Conservation (phyloP, 2,888 invertebrate genomes). For the Philonicus albiceps region DNA sequence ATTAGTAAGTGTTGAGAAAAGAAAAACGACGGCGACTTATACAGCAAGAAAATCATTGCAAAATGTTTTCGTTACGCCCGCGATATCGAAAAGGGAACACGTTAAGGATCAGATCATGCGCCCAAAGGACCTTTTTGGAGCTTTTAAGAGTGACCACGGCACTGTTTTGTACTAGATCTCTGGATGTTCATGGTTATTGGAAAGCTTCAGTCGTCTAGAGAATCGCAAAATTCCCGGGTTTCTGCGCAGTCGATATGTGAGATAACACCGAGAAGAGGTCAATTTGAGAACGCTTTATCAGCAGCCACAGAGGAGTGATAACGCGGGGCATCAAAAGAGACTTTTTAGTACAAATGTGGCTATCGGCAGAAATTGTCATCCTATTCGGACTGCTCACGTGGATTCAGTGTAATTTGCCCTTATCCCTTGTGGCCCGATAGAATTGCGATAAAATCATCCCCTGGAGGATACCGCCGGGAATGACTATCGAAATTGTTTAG, state of each 20-base stretch:
- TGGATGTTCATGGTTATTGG: background rate
- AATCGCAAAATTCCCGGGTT: background rate
- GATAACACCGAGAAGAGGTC: constrained; percentile 2
- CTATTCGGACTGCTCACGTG: constrained; percentile 12
- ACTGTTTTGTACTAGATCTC: background rate
- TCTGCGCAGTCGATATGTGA: background rate
- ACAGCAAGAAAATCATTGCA: constrained; percentile 5
- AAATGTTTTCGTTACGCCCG: background rate
- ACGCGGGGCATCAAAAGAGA: background rate
- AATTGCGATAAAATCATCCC: background rate
- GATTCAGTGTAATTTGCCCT: background rate
- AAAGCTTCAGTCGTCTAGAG: constrained; percentile 31
- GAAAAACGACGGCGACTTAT: background rate
- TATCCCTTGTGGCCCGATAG: background rate
- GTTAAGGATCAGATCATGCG: background rate
- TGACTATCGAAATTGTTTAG: background rate
- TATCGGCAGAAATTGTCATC: constrained; percentile 44
- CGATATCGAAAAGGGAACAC: background rate
- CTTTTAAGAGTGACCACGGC: background rate
- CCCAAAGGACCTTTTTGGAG: background rate
- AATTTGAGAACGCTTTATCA: constrained; percentile 29
- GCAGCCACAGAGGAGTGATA: constrained; percentile 27
- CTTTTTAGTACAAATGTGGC: constrained; percentile 47
- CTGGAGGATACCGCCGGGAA: background rate
- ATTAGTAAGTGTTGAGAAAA: constrained; percentile 36